Percentiles rank a stretch among this genome's conserved stretches.
Conservation (phyloP, 2,113 vertebrate species). For the Colistium nudipinnis region DNA sequence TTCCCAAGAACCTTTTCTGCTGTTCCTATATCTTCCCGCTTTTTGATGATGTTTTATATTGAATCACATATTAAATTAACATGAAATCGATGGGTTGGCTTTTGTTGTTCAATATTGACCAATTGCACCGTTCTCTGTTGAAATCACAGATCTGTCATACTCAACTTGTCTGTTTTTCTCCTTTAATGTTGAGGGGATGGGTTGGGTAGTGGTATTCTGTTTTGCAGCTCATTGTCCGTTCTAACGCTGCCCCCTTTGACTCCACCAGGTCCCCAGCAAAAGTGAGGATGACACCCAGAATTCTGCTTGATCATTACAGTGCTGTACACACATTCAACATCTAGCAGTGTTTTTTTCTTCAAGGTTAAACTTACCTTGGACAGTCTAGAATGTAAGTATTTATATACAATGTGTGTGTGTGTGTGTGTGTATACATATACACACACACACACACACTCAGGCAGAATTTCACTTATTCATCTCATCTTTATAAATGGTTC, state of each 20-base stretch:
- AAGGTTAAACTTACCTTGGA: no score
- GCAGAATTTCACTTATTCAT: no score
- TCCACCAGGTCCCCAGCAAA: slow-evolving; percentile 63
- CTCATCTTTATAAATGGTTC: no score
- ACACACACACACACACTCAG: no score
- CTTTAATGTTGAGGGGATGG: not conserved
- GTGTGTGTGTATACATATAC: no score
- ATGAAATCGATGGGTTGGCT: slow-evolving; percentile 43
- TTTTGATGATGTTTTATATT: slow-evolving; percentile 73
- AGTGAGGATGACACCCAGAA: slow-evolving; percentile 49
- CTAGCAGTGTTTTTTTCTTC: not conserved
- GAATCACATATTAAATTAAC: slow-evolving; percentile 71
- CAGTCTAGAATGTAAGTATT: no score
- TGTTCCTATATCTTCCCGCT: slow-evolving; percentile 31
- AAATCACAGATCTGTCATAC: not conserved
- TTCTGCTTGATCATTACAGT: slow-evolving; percentile 24
- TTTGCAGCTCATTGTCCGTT: not conserved
- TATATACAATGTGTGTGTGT: no score
- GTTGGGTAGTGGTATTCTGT: not conserved
- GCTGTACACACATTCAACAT: not conserved
- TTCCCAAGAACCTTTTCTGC: slow-evolving; percentile 26
- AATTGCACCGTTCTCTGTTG: not conserved
- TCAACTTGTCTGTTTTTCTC: not conserved
- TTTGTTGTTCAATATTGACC: slow-evolving; percentile 46
- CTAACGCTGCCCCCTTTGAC: slow-evolving; percentile 56